Base-by-base conservation (phyloP, 2,888 invertebrate genomes). In the Lycocerus yunnanus region DNA sequence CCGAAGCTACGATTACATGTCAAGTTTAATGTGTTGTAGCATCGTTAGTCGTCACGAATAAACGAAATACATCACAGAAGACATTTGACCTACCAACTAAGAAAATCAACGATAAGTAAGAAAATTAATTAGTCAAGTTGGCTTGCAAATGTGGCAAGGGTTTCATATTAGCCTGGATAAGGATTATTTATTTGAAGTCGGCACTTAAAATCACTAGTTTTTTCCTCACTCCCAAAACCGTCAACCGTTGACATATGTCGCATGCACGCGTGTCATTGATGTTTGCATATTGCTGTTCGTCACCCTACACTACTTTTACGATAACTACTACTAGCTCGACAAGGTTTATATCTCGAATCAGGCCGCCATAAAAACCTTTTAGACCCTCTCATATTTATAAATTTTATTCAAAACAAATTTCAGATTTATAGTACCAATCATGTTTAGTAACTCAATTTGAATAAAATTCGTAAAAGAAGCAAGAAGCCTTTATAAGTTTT, bases 21-120 rank as follows among this genome's bases (percentile, higher is more conserved):
- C 72, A 69, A 20, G 71, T 24, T 59, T 74, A 74, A 74, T 72
- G 69, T 43, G 43, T 43, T 43, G 43, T 69, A 72, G 66, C 69
- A 43, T 75, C 72, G 76, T 75, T 73, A 75, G 69, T 66, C 60
- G 74, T 74, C 74, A 78, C 76, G 78, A 78, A 79, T 77, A 77
- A 78, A 77, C 77, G 77, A 78, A 79, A 78, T 79, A 75, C 72
- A 78, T 79, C 75, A 79, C 72, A 66, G 68, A 70, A 66, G 73
- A 74, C 72, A 69, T 75, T 75, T 77, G 75, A 77, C 75, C 76
- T 69, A 67, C 72, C 68, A 68, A 61, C 70, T 77, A 72, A 77
- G 76, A 78, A 66, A 73, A 73, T 69, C 67, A 75, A 59, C 58
- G 79, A 78, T 79, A 79, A 78, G 72, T 70, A 72, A 61, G 65